Evolutionary conservation across 2,113 vertebrate species (phyloP).

Genomic region (Emberiza fucata): DNA sequence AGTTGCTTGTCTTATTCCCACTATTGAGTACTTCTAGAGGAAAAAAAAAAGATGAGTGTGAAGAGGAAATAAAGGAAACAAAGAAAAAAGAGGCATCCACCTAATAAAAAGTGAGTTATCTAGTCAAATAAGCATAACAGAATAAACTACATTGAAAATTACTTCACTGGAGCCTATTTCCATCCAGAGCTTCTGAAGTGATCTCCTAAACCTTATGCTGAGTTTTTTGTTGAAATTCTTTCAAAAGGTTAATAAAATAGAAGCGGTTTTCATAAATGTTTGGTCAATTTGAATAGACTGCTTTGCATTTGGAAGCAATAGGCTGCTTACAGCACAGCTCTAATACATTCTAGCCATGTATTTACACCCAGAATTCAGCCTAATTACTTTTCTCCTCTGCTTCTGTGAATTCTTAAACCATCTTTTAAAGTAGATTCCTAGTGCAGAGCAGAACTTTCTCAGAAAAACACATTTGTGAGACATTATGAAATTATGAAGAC

Average conservation of each 20-base stretch:
- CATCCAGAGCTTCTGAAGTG: background rate
- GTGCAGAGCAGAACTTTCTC: background rate
- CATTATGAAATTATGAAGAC: background rate
- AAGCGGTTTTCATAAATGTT: background rate
- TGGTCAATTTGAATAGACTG: background rate
- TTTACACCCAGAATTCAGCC: background rate
- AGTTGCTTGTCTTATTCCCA: background rate
- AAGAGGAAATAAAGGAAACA: background rate
- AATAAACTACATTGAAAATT: background rate
- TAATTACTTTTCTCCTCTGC: background rate
- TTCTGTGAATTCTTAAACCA: background rate
- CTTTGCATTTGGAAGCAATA: background rate
- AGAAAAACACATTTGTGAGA: background rate
- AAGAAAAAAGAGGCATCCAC: no score
- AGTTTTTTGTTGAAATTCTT: background rate
- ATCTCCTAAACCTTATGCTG: background rate
- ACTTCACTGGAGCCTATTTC: background rate
- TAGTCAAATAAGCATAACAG: background rate
- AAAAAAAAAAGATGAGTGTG: background rate
- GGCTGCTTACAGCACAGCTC: background rate
- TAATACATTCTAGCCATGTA: background rate
- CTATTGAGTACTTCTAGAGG: background rate
- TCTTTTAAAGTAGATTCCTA: background rate
- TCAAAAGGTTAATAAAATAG: background rate
- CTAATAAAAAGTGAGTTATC: background rate